Conservation (phyloP, 2,888 invertebrate genomes). For the Eristalis pertinax region DNA sequence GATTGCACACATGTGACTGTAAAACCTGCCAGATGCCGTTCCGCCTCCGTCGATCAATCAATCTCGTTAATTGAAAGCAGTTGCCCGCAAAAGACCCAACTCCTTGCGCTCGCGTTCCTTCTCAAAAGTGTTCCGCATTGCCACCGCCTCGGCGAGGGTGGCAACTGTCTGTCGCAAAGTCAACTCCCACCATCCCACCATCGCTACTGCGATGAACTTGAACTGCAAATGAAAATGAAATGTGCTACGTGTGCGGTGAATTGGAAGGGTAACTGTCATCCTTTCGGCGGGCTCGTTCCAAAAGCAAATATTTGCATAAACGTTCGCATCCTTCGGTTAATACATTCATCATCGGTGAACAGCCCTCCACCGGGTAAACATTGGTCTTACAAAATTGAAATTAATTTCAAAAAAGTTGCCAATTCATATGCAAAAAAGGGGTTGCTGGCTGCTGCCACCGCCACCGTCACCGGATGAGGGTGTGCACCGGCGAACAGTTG, state of each 20-base stretch:
- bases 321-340: constrained; percentile 54
- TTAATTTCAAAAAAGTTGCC: constrained; percentile 67
- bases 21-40: neutral
- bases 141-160: neutral
- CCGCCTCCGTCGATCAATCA: neutral
- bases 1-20: neutral
- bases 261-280: constrained; percentile 1
- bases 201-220: neutral
- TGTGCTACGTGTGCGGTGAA: neutral
- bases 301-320: constrained; percentile 68
- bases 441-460: constrained; percentile 10
- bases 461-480: neutral
- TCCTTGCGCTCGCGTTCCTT: neutral
- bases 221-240: neutral
- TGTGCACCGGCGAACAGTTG: neutral
- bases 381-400: constrained; percentile 70
- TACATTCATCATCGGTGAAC: constrained; percentile 57
- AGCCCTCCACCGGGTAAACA: constrained; percentile 67
- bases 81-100: neutral
- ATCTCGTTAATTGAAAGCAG: neutral
- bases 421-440: constrained; percentile 69
- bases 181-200: neutral
- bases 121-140: neutral
- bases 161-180: neutral
- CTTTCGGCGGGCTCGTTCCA: constrained; percentile 24